Evolutionary conservation across 2,797 vertebrate species (phyloP), one percentile per base, ranked within the genome.

Genomic region (Sebastes baramenuke): DNA sequence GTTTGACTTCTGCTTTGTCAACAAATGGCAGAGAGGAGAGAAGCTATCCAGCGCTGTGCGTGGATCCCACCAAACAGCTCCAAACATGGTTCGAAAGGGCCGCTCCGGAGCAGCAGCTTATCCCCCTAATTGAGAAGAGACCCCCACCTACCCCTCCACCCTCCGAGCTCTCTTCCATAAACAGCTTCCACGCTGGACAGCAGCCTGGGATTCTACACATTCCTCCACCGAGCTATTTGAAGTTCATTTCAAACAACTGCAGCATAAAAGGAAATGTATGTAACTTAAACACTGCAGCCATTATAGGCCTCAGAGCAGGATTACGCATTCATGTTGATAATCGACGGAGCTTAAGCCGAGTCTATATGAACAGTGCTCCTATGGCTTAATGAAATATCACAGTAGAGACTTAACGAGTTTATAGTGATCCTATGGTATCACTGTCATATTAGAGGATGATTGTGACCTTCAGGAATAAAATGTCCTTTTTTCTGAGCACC

Each of bases 251-350:
- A 95, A 95, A 96, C 94, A 95, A 93, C 79, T 86, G 86, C 83
- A 92, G 92, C 95, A 86, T 95, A 96, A 96, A 96, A 96, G 95
- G 95, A 96, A 95, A 95, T 94, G 95, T 93, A 94, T 95, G 92
- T 89, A 81, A 88, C 80, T 71, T 74, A 80, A 59, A 85, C 80
- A 81, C 77, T 49, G 62, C 54, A 1, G 80, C 70, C 90, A 82
- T 86, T 76, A 88, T 9, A 29, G 79, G 67, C 72, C 73, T 66
- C 58, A 25, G 55, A 79, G 61, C 52, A 18, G 85, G 80, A 89
- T 84, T 73, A 81, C 3, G 25, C 78, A 36, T 81, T 73, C 67
- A 67, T 72, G 81, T 55, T 74, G 80, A 76, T 87, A 82, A 90
- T 83, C 72, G 80, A 82, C 10, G 20, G 69, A 74, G 81, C 64